These are phyloP conservation scores for Cremastobaeus sp. DNA, from an alignment of 2,888 invertebrate genomes.

Conservation along the genomic window DNA sequence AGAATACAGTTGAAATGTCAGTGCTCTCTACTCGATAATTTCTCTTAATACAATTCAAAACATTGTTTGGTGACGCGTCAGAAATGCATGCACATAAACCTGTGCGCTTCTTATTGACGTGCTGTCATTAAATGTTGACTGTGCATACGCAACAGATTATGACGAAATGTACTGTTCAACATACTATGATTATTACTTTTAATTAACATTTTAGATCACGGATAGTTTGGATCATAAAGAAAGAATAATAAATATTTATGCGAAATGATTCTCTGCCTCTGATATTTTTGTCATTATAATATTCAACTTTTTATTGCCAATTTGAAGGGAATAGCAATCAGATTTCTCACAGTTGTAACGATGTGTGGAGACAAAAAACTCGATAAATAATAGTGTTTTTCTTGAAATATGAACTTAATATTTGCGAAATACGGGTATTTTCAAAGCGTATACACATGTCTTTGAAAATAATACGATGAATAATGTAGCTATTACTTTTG, in stretches of 20 bases:
- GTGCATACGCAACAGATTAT: conserved; percentile 35
- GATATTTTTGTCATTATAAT: conserved; percentile 16
- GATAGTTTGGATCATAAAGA: conserved; percentile 12
- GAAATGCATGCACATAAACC: conserved; percentile 21
- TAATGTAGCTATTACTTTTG: conserved; percentile 15
- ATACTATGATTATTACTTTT: conserved; percentile 22
- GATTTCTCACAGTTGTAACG: no score
- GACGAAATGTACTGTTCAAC: conserved; percentile 20
- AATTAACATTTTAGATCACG: conserved; percentile 42
- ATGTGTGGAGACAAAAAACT: no score
- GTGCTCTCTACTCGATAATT: conserved; percentile 21
- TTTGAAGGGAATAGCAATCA: background rate
- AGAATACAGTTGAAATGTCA: conserved; percentile 20
- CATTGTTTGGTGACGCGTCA: conserved; percentile 26
- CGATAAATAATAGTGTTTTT: no score
- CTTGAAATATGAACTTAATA: no score
- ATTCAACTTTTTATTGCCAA: conserved; percentile 10
- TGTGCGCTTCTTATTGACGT: conserved; percentile 22
- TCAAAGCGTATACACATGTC: no score
- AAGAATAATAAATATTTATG: conserved; percentile 31
- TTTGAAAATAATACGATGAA: no score
- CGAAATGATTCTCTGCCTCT: conserved; percentile 1
- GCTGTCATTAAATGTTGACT: conserved; percentile 33
- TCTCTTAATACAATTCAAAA: conserved; percentile 22
- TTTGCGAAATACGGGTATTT: no score